Evolutionary conservation across 2,113 vertebrate species (phyloP).

Genomic region (Syrrhaptes paradoxus): DNA sequence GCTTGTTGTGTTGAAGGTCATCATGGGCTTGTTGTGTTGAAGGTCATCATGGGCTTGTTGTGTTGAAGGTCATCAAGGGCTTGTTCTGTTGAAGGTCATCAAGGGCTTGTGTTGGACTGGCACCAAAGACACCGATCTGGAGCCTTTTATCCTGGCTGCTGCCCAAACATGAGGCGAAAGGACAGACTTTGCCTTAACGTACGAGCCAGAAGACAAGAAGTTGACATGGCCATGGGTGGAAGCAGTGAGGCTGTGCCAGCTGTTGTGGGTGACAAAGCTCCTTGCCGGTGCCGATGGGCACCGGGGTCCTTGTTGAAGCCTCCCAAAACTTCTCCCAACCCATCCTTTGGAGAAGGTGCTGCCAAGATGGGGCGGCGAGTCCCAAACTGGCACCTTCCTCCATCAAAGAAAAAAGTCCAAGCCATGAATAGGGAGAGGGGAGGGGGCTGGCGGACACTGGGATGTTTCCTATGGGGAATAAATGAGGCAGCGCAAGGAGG

Average conservation of each 20-base stretch:
- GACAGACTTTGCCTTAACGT: background rate
- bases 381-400: background rate
- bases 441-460: fast-evolving
- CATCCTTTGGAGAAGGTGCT: background rate
- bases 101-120: background rate
- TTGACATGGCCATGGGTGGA: fast-evolving
- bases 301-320: background rate
- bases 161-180: fast-evolving
- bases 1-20: background rate
- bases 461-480: fast-evolving
- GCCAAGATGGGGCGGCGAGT: fast-evolving
- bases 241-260: background rate
- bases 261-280: background rate
- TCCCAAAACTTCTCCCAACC: background rate
- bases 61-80: background rate
- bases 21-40: background rate
- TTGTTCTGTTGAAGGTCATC: background rate
- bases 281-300: fast-evolving
- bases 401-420: background rate
- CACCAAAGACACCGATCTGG: fast-evolving
- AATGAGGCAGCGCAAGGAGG: background rate
- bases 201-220: background rate
- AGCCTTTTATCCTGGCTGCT: background rate
- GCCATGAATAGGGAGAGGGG: background rate
- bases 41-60: background rate